These are phyloP conservation scores for Lophochroa leadbeateri DNA, from an alignment of 2,113 vertebrate species.

Conservation along the genomic window DNA sequence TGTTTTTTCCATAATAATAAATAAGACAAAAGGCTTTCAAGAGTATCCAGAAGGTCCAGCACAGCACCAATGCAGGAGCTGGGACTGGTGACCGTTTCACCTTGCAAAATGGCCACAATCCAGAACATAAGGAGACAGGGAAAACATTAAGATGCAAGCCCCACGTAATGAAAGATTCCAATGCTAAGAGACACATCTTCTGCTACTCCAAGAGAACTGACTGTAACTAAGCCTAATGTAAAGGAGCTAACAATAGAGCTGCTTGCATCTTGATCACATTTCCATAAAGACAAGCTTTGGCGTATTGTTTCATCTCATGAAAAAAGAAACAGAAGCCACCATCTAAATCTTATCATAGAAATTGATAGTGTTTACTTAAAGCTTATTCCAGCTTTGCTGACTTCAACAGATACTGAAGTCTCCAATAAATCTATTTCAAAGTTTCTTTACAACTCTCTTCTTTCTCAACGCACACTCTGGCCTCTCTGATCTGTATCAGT, in stretches of 20 bases:
- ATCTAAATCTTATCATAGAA: conserved; percentile 66
- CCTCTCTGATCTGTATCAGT: conserved; percentile 50
- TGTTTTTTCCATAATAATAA: conserved; percentile 5
- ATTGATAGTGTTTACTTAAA: conserved; percentile 69
- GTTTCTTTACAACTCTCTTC: conserved; percentile 26
- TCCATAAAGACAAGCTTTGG: conserved; percentile 40
- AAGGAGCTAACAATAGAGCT: neutral
- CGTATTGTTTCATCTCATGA: conserved; percentile 24
- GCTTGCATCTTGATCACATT: conserved; percentile 39
- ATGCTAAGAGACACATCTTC: neutral
- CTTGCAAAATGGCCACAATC: conserved; percentile 43
- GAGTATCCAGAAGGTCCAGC: conserved; percentile 26
- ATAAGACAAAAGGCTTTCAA: conserved; percentile 5
- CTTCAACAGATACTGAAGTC: conserved; percentile 64
- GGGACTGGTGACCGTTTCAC: conserved; percentile 45
- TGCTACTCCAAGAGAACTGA: neutral
- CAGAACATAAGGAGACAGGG: conserved; percentile 31
- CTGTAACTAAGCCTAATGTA: conserved; percentile 11
- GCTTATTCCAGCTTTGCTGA: conserved; percentile 60
- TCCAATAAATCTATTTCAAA: conserved; percentile 62
- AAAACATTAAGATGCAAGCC: conserved; percentile 24
- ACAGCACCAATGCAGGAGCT: neutral
- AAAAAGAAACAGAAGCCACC: conserved; percentile 4
- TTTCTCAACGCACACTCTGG: conserved; percentile 9
- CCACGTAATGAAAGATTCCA: conserved; percentile 46